These are phyloP conservation scores for Daboia siamensis DNA, from an alignment of 2,113 vertebrate genomes.

Conservation along the genomic window DNA sequence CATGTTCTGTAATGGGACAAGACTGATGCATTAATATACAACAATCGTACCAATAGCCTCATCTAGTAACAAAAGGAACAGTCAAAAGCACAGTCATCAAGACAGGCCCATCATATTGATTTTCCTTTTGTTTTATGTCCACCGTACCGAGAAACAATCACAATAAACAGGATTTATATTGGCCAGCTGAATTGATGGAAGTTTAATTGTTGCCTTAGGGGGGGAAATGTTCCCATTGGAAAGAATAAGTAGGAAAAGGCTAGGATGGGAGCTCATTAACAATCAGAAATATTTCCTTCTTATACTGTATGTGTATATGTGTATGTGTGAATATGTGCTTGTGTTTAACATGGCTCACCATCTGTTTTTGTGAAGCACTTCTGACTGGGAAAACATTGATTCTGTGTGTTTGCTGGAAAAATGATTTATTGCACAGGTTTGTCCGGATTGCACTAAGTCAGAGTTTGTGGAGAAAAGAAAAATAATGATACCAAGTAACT, in stretches of 20 bases:
- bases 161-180: slow-evolving; percentile 39
- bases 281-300: background rate
- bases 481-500: background rate
- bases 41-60: background rate
- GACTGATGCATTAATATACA: slow-evolving; percentile 20
- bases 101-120: slow-evolving; percentile 36
- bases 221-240: background rate
- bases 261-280: background rate
- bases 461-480: background rate
- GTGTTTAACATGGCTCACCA: background rate
- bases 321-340: rapidly evolving
- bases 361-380: background rate
- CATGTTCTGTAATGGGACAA: background rate
- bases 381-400: background rate
- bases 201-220: slow-evolving; percentile 25
- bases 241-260: background rate
- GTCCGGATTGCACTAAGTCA: background rate
- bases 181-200: background rate
- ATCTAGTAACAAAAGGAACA: slow-evolving; percentile 28
- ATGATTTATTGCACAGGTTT: background rate
- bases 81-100: slow-evolving; percentile 21
- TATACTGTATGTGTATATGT: background rate
- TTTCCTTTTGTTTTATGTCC: slow-evolving; percentile 44
- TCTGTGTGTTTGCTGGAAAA: background rate
- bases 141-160: slow-evolving; percentile 35